Evolutionary conservation across 2,888 invertebrate genomes (phyloP), one percentile per base, ranked within the genome.

Genomic region (Ommatoiulus sabulosus): DNA sequence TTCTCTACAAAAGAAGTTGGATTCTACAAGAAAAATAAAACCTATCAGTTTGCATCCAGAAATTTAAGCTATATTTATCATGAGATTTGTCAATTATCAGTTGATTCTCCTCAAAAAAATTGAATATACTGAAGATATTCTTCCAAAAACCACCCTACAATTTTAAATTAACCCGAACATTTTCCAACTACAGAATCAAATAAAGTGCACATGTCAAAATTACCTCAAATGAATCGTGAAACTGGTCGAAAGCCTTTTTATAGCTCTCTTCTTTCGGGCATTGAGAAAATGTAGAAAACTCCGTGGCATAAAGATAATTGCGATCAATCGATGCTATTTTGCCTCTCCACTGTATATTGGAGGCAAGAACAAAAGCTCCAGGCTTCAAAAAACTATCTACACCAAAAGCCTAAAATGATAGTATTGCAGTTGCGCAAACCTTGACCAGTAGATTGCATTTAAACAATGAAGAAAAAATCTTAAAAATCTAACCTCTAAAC

Each of bases 291-390:
- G 15, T 2, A 17, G 80, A 57, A 44, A 44, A 43, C 80, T 88
- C 88, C 3, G 88, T 43, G 0, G 88, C 88, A 57, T 88, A 46
- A n/a, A 88, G 20, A 44, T 17, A 88, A 17, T 43, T 43, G 44
- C n/a, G 44, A 44, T 24, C n/a, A 17, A 12, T 35, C 3, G 72
- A 57, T 44, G 44, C 17, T 24, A 44, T 43, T 84, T 44, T 88
- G 12, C 88, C 88, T 84, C 88, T 72, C 88, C 88, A 88, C 43
- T 88, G 88, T 15, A 88, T 17, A 88, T 88, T 88, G 17, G 44
- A 43, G 20, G 80, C 88, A 35, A 44, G 24, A 80, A 88, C 43
- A 84, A 88, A 80, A 35, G 63, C 24, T 44, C 46, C 84, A 20
- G 43, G 44, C 17, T 57, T 84, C n/a, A 88, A 44, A n/a, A 84